Evolutionary conservation across 2,113 vertebrate species (phyloP), one percentile per base, ranked within the genome.

Genomic region (Syngnathoides biaculeatus): DNA sequence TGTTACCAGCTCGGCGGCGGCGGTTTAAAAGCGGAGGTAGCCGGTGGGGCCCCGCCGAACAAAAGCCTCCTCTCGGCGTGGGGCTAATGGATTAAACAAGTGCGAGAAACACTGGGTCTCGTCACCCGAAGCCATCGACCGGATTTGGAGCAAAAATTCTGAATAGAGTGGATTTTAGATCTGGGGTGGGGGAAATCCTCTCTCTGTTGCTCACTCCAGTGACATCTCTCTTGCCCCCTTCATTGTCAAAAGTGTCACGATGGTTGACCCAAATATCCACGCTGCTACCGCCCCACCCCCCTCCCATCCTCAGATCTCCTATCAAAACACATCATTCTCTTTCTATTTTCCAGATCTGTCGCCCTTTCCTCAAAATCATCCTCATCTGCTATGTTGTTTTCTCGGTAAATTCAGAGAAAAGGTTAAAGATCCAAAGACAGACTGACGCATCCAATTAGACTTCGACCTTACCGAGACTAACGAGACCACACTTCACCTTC

Each of bases 31-130:
- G 70, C 73, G 15, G 64, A 14, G 65, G 48, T 64, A 56, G 58
- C 74, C 38, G 12, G 9, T 64, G 82, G 75, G 68, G 73, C 78
- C 77, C 0, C 26, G 45, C 76, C 48, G 72, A 88, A 90, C 89
- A 90, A 91, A 88, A 85, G 84, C 79, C 68, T 59, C 75, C 78
- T 74, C 86, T 71, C 67, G 58, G 74, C 73, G 71, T 82, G 77
- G 3, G 70, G 86, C 84, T 83, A 83, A 87, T 88, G 85, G 86
- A 90, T 92, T 84, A 87, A 87, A 81, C 78, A 77, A 80, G 80
- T 87, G 74, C 79, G 62, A 76, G 75, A 68, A 80, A 83, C 73
- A 85, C 65, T 67, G 79, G 64, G 67, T 72, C 60, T 71, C 71
- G 59, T n/a, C 26, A 30, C 52, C 59, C 26, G 3, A 30, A 17